phyloP scores from a whole-genome alignment of 2,113 vertebrate species.

The Glaucomys volans region DNA sequence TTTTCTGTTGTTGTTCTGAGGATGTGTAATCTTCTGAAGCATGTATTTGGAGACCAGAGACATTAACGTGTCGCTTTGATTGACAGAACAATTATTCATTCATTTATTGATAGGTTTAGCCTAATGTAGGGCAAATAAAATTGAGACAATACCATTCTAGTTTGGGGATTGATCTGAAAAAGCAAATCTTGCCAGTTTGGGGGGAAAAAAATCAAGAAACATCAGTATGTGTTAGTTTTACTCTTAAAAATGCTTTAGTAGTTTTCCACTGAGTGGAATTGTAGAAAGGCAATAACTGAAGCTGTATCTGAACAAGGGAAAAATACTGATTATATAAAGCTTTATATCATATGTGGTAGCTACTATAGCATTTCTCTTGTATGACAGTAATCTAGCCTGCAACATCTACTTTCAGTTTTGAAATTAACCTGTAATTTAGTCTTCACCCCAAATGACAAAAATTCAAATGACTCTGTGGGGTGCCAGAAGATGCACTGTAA shows the following conservation, averaged over 20 bases:
- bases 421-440: slow-evolving; percentile 94
- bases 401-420: slow-evolving; percentile 89
- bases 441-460: slow-evolving; percentile 93
- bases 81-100: slow-evolving; percentile 94
- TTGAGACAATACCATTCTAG: slow-evolving; percentile 69
- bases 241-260: slow-evolving; percentile 75
- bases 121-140: slow-evolving; percentile 83
- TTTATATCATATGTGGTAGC: slow-evolving; percentile 86
- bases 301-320: slow-evolving; percentile 84
- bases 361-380: slow-evolving; percentile 86
- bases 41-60: slow-evolving; percentile 79
- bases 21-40: slow-evolving; percentile 78
- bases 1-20: slow-evolving; percentile 75
- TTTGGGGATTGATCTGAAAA: slow-evolving; percentile 83
- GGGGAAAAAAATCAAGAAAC: too few species aligned
- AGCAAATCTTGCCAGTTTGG: slow-evolving; percentile 70
- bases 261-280: slow-evolving; percentile 77
- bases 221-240: slow-evolving; percentile 79
- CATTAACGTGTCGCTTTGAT: slow-evolving; percentile 88
- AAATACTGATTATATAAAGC: slow-evolving; percentile 87
- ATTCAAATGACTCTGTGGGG: slow-evolving; percentile 91
- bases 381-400: slow-evolving; percentile 89
- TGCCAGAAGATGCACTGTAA: slow-evolving; percentile 90
- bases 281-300: slow-evolving; percentile 81
- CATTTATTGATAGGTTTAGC: slow-evolving; percentile 89